Evolutionary conservation across 2,888 invertebrate genomes (phyloP).

Genomic region (Drosophila acutilabella): DNA sequence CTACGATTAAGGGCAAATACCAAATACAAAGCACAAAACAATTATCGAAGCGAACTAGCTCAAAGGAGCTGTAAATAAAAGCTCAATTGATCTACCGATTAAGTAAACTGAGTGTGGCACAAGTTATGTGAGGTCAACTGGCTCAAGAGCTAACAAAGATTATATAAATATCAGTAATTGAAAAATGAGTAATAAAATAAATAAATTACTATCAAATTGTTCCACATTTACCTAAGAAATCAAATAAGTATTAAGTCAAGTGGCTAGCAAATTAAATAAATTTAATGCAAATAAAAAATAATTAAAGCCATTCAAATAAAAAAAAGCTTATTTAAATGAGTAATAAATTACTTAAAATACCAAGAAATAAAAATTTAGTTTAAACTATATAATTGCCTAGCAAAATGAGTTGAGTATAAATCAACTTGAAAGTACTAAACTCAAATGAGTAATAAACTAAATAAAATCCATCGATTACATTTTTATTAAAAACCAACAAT

Average conservation of each 20-base stretch:
- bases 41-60: not conserved
- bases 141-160: too few species aligned
- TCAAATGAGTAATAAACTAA: not conserved
- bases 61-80: not conserved
- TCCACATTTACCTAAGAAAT: too few species aligned
- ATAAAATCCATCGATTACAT: not conserved
- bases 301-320: not conserved
- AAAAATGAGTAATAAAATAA: too few species aligned
- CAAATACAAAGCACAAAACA: constrained; percentile 25
- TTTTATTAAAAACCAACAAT: too few species aligned
- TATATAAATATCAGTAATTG: too few species aligned
- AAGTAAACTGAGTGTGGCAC: not conserved
- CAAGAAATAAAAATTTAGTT: too few species aligned
- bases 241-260: too few species aligned
- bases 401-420: not conserved
- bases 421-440: not conserved
- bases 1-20: constrained; percentile 35
- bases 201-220: too few species aligned
- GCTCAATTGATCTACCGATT: not conserved
- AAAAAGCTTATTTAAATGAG: not conserved
- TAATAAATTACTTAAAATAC: not conserved
- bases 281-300: not conserved
- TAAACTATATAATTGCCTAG: too few species aligned
- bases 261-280: not conserved
- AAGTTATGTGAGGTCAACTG: too few species aligned